Conservation (phyloP, 2,113 vertebrate genomes). For the Meleagris gallopavo region DNA sequence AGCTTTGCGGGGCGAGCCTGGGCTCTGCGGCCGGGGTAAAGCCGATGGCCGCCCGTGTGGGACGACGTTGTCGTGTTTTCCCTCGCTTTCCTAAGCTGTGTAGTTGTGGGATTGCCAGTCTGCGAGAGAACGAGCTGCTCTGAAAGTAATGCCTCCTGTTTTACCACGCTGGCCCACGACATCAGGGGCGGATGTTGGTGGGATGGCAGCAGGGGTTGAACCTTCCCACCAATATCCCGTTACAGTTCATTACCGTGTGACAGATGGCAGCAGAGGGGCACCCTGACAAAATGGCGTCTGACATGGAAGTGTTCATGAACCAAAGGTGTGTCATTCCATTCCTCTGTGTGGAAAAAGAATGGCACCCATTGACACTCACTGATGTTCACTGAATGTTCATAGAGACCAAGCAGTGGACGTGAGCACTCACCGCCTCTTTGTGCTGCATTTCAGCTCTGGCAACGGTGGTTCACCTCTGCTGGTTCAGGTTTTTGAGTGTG, state of each 20-base stretch:
- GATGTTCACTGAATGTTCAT: background rate
- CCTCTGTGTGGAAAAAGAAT: background rate
- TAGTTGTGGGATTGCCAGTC: background rate
- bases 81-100: background rate
- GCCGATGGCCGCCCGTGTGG: no score
- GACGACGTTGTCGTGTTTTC: accelerated
- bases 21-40: no score
- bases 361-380: background rate
- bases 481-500: background rate
- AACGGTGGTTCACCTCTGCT: background rate
- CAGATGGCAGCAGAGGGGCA: background rate
- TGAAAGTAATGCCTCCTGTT: background rate
- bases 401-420: no score
- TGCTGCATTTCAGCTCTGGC: no score
- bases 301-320: background rate
- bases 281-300: background rate
- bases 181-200: no score
- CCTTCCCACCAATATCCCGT: background rate
- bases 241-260: background rate
- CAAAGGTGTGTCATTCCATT: background rate
- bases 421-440: no score
- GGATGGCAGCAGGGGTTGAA: background rate
- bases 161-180: no score
- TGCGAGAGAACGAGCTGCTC: background rate
- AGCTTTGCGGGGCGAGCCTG: no score